phyloP scores from a whole-genome alignment of 2,113 vertebrate genomes.

The Gallinago jamesoni region DNA sequence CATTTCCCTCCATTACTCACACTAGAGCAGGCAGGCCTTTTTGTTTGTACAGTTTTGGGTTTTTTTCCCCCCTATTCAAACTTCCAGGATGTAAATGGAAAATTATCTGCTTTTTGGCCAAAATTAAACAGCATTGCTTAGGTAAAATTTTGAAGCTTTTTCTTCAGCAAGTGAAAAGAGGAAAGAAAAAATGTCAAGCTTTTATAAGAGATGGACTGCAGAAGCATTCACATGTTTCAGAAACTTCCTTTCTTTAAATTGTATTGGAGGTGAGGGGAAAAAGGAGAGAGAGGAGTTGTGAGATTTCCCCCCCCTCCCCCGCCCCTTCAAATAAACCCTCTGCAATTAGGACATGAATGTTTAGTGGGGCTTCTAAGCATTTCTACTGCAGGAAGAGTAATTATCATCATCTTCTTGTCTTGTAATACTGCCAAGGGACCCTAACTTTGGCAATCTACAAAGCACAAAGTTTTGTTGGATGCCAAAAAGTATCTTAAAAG shows the following conservation, averaged over 20 bases:
- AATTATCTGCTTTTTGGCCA: neutral
- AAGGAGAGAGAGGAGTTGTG: neutral
- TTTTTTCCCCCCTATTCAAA: neutral
- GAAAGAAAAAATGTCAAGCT: neutral
- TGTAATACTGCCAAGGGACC: slow-evolving; percentile 56
- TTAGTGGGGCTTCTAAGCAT: slow-evolving; percentile 59
- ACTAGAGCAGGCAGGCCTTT: neutral
- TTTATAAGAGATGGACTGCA: neutral
- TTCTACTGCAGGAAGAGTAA: slow-evolving; percentile 59
- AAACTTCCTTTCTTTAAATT: slow-evolving; percentile 3
- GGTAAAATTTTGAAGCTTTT: neutral
- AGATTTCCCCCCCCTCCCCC: neutral
- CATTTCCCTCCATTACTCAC: neutral
- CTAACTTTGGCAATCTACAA: slow-evolving; percentile 51
- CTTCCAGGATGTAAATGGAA: neutral
- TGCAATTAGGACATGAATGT: slow-evolving; percentile 56
- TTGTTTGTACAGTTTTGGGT: neutral
- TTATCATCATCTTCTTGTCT: slow-evolving; percentile 58
- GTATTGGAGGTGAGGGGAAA: neutral
- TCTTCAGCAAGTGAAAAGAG: neutral
- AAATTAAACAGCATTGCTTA: neutral
- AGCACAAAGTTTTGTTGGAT: slow-evolving; percentile 24
- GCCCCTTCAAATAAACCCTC: slow-evolving; percentile 35
- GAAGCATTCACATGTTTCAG: neutral
- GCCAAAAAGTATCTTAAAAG: slow-evolving; percentile 14